Evolutionary conservation across 2,888 invertebrate genomes (phyloP).

Genomic region (Tinea pellionella): DNA sequence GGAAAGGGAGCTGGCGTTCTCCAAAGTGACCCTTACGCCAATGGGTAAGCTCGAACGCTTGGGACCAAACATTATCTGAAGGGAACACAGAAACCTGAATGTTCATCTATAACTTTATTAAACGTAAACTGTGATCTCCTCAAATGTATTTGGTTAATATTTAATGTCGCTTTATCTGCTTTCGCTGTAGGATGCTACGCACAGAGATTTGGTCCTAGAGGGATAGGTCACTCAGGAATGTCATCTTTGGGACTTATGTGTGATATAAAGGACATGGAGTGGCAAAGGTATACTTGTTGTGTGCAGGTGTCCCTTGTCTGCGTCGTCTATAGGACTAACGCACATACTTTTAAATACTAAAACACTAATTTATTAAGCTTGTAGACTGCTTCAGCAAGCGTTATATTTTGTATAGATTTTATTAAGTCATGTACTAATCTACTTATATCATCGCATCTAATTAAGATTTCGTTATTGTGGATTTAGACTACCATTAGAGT

Average conservation of each 20-base stretch:
- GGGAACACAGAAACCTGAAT: conserved; percentile 38
- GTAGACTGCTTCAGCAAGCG: conserved; percentile 43
- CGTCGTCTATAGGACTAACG: conserved; percentile 15
- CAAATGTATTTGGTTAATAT: conserved; percentile 26
- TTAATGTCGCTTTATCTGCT: conserved; percentile 54
- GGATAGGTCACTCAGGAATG: conserved; percentile 93
- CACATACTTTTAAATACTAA: background rate
- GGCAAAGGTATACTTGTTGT: conserved; percentile 72
- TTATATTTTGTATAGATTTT: conserved; percentile 20
- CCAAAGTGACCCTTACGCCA: conserved; percentile 88
- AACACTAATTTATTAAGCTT: conserved; percentile 26
- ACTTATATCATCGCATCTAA: background rate
- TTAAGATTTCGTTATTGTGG: background rate
- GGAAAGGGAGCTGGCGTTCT: conserved; percentile 96
- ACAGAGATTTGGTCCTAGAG: conserved; percentile 94
- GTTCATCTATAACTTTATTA: background rate
- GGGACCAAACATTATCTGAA: conserved; percentile 48
- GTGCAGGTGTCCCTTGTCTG: background rate
- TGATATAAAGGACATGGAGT: conserved; percentile 82
- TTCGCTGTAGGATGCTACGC: conserved; percentile 90
- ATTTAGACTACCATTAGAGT: background rate
- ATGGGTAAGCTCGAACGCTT: conserved; percentile 74
- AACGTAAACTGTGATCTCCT: conserved; percentile 38
- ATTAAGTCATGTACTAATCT: conserved; percentile 1
- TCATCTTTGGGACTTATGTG: conserved; percentile 85